Evolutionary conservation across 2,113 vertebrate species (phyloP).

Genomic region (Nestor notabilis): DNA sequence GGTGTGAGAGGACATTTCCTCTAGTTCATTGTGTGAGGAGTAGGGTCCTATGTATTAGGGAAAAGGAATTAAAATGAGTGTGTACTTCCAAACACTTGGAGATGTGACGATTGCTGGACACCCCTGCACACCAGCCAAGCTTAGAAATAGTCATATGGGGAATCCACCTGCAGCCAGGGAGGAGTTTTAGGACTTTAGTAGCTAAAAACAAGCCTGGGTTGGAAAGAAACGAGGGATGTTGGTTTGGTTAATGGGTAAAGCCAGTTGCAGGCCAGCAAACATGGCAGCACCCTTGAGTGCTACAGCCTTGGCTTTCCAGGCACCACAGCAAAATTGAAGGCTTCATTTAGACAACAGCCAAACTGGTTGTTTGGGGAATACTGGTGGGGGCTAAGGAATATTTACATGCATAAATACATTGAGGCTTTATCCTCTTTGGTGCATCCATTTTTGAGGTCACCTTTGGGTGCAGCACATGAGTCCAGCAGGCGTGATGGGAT

Average conservation of each 20-base stretch:
- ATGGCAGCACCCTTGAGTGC: accelerated
- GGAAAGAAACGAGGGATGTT: accelerated
- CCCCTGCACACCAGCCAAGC: accelerated
- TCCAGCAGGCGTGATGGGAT: accelerated
- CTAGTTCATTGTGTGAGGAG: neutral
- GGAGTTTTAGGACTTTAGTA: neutral
- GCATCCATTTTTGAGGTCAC: neutral
- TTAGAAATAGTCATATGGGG: neutral
- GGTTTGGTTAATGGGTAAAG: accelerated
- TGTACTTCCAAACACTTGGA: accelerated
- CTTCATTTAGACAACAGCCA: neutral
- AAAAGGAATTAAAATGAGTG: accelerated
- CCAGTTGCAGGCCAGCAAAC: neutral
- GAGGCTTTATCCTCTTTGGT: neutral
- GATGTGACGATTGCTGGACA: accelerated
- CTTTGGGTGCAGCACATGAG: accelerated
- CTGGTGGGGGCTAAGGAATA: neutral
- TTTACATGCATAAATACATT: accelerated
- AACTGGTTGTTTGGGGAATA: neutral
- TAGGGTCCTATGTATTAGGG: accelerated
- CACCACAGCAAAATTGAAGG: neutral
- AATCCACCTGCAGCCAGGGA: neutral
- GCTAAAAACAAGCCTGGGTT: neutral
- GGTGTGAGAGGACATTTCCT: neutral
- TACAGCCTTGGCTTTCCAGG: accelerated